Percentiles rank a stretch among this genome's conserved stretches.
Conservation (phyloP, 1,140 invertebrate genomes). For the Thaumatotibia leucotreta region DNA sequence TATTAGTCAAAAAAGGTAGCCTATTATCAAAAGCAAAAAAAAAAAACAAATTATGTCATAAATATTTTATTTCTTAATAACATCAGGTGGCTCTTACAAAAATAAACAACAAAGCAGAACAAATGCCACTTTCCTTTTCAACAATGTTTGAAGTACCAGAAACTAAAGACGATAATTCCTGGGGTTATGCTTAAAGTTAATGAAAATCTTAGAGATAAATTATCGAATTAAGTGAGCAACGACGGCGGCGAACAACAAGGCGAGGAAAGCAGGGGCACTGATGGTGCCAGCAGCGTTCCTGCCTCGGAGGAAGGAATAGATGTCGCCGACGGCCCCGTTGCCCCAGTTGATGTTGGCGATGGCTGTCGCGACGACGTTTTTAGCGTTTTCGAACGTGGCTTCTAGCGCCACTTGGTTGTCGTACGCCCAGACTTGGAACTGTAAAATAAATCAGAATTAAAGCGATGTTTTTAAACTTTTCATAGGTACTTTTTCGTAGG, state of each 20-base stretch:
- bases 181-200: constrained; percentile 9
- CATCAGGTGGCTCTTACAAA: background rate
- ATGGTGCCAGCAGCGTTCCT: constrained; percentile 36
- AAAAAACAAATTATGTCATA: background rate
- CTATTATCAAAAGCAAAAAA: background rate
- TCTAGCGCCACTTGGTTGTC: constrained; percentile 39
- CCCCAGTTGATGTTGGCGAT: constrained; percentile 53
- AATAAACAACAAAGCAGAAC: background rate
- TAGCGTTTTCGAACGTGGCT: constrained; percentile 32
- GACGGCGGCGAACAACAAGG: constrained; percentile 37
- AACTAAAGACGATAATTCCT: background rate
- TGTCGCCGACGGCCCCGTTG: constrained; percentile 34
- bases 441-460: constrained; percentile 19
- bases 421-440: constrained; percentile 62
- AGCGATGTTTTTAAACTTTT: too few species aligned
- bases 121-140: background rate
- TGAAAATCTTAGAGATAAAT: constrained; percentile 17
- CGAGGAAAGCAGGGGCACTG: constrained; percentile 36
- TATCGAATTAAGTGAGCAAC: constrained; percentile 25
- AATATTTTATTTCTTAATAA: constrained; percentile 2
- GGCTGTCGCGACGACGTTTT: constrained; percentile 31
- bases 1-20: background rate
- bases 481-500: too few species aligned
- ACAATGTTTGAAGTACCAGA: background rate
- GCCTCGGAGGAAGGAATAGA: constrained; percentile 27